Base-by-base conservation (phyloP, 2,888 invertebrate species). In the Apotomis turbidana region DNA sequence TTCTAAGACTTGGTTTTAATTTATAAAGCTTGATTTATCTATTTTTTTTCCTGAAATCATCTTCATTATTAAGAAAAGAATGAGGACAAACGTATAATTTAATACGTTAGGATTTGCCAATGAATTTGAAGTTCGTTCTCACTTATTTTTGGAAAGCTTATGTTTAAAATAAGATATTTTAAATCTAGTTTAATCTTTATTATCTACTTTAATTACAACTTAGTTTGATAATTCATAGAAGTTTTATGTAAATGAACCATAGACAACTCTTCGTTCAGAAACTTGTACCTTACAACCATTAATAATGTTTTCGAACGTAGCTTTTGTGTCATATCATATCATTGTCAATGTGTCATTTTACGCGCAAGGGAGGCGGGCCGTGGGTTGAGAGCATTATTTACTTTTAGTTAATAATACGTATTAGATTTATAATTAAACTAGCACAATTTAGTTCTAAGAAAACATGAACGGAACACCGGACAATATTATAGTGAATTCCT, bases 401-500 rank as follows among this genome's bases (percentile, higher is more conserved):
- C 72, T 46, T 67, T 72, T 63, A 68, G 72, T 58, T 68, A 68
- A 72, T 72, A 62, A 68, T 72, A 72, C 62, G 52, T 52, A 57
- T 63, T 68, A 63, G 46, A 72, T 68, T 64, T 64, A 66, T 67
- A 54, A 69, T 76, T 78, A 75, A 74, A 76, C 75, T 79, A 78
- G 76, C 73, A 75, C 78, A 76, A 71, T 78, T 76, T 77, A 69
- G 74, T 76, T 75, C 76, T 79, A 76, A 75, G 74, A 68, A 80
- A 89, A 78, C 75, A 89, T 91, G 90, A 88, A 90, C 84, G 85
- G 85, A 76, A 84, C 86, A 77, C 79, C 87, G 77, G 89, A 89
- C 74, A 88, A 84, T 81, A 87, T 90, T 75, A 81, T 90, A 74
- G 84, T 90, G 64, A 89, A 90, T 82, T 89, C 91, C 74, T 90